These are phyloP conservation scores for Apodemus agrarius DNA, from an alignment of 2,797 vertebrate species.

Conservation along the genomic window DNA sequence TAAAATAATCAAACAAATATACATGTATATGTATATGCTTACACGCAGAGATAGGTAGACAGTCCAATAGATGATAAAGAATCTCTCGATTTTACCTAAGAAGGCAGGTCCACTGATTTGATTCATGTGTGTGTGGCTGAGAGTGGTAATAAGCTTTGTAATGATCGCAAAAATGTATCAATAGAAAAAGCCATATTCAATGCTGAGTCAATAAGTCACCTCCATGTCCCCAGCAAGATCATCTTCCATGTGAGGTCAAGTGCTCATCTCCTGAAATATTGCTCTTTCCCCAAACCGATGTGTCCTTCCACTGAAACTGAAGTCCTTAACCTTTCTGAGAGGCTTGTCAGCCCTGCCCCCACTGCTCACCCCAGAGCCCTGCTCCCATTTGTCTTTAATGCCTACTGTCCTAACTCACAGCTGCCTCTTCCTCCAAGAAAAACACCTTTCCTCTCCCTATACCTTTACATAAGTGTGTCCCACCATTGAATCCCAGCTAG, in stretches of 20 bases:
- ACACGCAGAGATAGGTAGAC: not conserved
- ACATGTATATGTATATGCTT: not conserved
- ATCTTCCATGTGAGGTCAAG: too few species aligned
- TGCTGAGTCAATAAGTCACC: not conserved
- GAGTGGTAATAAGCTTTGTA: not conserved
- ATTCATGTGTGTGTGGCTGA: not conserved
- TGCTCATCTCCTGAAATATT: not conserved
- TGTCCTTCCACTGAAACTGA: not conserved
- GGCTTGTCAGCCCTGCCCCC: not conserved
- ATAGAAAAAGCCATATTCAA: not conserved
- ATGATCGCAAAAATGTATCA: not conserved
- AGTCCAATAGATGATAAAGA: not conserved
- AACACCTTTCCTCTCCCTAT: not conserved
- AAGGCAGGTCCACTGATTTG: not conserved
- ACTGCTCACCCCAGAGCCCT: rapidly evolving
- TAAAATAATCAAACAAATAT: not conserved
- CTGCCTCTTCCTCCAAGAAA: not conserved
- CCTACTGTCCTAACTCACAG: not conserved
- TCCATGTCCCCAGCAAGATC: not conserved
- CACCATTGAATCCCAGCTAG: not conserved
- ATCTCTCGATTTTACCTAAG: constrained; percentile 6
- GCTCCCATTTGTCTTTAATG: not conserved
- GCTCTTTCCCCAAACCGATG: not conserved
- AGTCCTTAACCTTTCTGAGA: not conserved
- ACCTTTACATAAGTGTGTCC: not conserved